Base-by-base conservation (phyloP, 2,888 invertebrate genomes). In the Sipha maydis region DNA sequence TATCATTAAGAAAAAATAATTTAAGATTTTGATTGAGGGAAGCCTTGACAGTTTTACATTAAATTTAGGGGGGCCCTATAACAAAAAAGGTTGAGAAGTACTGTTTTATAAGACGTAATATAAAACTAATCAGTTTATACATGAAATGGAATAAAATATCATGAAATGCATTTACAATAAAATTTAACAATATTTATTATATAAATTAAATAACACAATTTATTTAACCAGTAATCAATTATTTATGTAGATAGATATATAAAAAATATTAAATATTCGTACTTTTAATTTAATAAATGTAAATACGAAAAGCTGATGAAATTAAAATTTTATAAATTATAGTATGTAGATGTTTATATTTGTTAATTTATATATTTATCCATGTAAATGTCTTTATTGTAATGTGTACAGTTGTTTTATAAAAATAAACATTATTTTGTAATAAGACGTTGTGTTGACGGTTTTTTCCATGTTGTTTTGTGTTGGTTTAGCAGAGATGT, bases 381-480 rank as follows among this genome's bases (percentile, higher is more conserved):
- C 1, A 73, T 80, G 17, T 80, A n/a, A 14, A 61, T 79, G 31
- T 79, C 17, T 34, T 9, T 79, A 80, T 79, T 34, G 61, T 61
- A 79, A 34, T 67, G 79, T 80, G n/a, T 67, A 80, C 67, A 34
- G 67, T 67, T 80, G 48, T 14, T 80, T 38, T 7, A 67, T 34
- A 38, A 67, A 25, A 80, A 67, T 80, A 80, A 67, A 80, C 4
- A 79, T 80, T 67, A n/a, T 61, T 80, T 67, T 80, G 14, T 80
- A n/a, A 21, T 38, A 80, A 14, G 61, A 38, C 14, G 25, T 25
- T 79, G 25, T 79, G 25, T n/a, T 73, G 69, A 28, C 25, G 25
- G 21, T 61, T 28, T 69, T 69, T 67, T 25, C 14, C 19, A 73
- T 38, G 34, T 73, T 73, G 73, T 73, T 34, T 73, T 73, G 73